Evolutionary conservation across 2,113 vertebrate species (phyloP).

Genomic region (Rhineura floridana): DNA sequence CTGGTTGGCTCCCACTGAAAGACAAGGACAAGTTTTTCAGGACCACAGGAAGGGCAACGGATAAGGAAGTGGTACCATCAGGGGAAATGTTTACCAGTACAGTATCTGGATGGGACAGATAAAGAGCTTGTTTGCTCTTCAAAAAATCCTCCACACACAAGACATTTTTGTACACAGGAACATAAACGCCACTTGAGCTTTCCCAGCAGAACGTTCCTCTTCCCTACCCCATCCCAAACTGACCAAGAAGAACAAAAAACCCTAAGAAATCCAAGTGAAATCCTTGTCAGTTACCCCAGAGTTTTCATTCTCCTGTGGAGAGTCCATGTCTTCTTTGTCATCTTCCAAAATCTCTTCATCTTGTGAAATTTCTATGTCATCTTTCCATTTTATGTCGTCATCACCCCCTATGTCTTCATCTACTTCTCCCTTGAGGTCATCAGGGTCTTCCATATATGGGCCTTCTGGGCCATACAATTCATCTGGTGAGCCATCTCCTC

Average conservation of each 20-base stretch:
- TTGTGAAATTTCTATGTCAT: slow-evolving; percentile 84
- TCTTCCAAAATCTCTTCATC: slow-evolving; percentile 84
- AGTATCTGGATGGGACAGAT: slow-evolving; percentile 54
- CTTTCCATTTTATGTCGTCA: slow-evolving; percentile 85
- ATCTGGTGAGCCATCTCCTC: slow-evolving; percentile 86
- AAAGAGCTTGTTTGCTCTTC: slow-evolving; percentile 52
- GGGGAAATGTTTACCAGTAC: slow-evolving; percentile 28
- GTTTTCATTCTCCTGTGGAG: slow-evolving; percentile 84
- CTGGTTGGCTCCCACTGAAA: neutral
- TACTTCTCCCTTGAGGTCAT: slow-evolving; percentile 79
- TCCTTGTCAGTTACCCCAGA: slow-evolving; percentile 88
- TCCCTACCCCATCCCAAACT: slow-evolving; percentile 46
- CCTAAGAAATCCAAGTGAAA: slow-evolving; percentile 96
- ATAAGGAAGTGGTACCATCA: slow-evolving; percentile 5
- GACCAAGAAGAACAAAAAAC: slow-evolving; percentile 26
- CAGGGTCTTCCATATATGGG: slow-evolving; percentile 86
- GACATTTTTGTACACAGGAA: neutral
- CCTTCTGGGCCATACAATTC: slow-evolving; percentile 86
- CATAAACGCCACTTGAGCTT: slow-evolving; percentile 60
- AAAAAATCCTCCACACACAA: neutral
- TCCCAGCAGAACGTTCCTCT: slow-evolving; percentile 46
- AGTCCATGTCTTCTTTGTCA: slow-evolving; percentile 88
- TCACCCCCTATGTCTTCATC: slow-evolving; percentile 87
- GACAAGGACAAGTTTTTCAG: neutral
- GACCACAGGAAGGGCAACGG: slow-evolving; percentile 27